Base-by-base conservation (phyloP, 1,140 invertebrate genomes). In the Zeugodacus cucurbitae region DNA sequence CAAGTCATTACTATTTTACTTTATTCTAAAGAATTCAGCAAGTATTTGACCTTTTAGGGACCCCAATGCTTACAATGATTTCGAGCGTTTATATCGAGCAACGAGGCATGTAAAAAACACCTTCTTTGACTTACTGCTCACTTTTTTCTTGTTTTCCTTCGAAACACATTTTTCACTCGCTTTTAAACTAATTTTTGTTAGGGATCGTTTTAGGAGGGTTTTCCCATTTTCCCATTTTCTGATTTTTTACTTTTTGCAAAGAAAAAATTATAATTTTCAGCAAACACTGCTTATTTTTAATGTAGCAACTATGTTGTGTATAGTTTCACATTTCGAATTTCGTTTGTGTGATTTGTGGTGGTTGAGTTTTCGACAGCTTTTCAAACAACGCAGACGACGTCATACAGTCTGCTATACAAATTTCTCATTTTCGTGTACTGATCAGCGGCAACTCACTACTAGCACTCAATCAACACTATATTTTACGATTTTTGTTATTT, bases 381-480 rank as follows among this genome's bases (percentile, higher is more conserved):
- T 41, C 86, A 26, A n/a, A 62, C 20, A 62, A 54, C 88, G 37
- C 85, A 44, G 26, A 85, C n/a, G 88, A 89, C 91, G 91, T 91
- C 91, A 92, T 92, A 92, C 91, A 90, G 91, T 92, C 91, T 92
- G 90, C 89, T 11, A 58, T 17, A 34, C 17, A 22, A 8, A 32
- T 22, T 86, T 17, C 41, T 8, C 74, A 82, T n/a, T 26, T 82
- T 26, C 34, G 37, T n/a, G 17, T 41, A 1, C 6, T 1, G 7
- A 29, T 29, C n/a, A 48, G 6, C n/a, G 29, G 17, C 37, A 82
- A 48, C 5, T 14, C 11, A 20, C 48, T 41, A 54, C 14, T 20
- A 54, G 48, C 14, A 54, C 3, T 54, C 48, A 54, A 54, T 54
- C 48, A 54, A 54, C 11, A 74, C 67, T 2, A 6, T 26, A 48